A percentile compares a stretch with the other conserved stretches of the same genome.
These are phyloP conservation scores for Etheostoma spectabile DNA, from an alignment of 2,113 vertebrate genomes.

Conservation along the genomic window DNA sequence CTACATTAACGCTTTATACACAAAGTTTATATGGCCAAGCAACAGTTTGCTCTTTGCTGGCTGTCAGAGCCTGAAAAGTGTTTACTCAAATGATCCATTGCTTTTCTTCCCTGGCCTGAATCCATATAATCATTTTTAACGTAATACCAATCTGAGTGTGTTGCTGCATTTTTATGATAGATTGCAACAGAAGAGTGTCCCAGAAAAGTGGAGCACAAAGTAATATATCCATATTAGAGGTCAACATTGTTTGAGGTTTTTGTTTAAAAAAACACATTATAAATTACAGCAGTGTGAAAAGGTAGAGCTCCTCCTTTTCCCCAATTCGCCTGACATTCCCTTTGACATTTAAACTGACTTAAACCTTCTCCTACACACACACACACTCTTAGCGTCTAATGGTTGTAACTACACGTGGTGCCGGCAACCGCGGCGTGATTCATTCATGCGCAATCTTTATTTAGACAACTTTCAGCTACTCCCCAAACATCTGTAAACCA, in stretches of 20 bases:
- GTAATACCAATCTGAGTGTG: conserved; percentile 23
- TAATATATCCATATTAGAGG: neutral
- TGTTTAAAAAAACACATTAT: neutral
- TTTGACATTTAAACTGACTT: too few species aligned
- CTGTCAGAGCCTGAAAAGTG: conserved; percentile 36
- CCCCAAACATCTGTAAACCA: too few species aligned
- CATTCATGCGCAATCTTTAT: too few species aligned
- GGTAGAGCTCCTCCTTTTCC: too few species aligned
- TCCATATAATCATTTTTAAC: conserved; percentile 23
- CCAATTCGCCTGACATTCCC: too few species aligned
- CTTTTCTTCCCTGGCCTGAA: conserved; percentile 40
- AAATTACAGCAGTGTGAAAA: neutral
- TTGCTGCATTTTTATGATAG: neutral
- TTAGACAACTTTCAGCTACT: too few species aligned
- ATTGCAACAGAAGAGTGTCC: neutral
- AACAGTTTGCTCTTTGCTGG: neutral
- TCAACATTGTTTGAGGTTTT: neutral
- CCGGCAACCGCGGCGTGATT: too few species aligned
- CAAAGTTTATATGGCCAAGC: neutral
- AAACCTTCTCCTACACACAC: too few species aligned
- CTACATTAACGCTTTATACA: neutral
- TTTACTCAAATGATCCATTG: conserved; percentile 53
- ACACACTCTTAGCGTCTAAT: too few species aligned
- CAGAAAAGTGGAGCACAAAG: conserved; percentile 7
- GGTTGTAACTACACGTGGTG: too few species aligned